Evolutionary conservation across 1,140 invertebrate genomes (phyloP), one percentile per base, ranked within the genome.

Genomic region (Micrasema minimum): DNA sequence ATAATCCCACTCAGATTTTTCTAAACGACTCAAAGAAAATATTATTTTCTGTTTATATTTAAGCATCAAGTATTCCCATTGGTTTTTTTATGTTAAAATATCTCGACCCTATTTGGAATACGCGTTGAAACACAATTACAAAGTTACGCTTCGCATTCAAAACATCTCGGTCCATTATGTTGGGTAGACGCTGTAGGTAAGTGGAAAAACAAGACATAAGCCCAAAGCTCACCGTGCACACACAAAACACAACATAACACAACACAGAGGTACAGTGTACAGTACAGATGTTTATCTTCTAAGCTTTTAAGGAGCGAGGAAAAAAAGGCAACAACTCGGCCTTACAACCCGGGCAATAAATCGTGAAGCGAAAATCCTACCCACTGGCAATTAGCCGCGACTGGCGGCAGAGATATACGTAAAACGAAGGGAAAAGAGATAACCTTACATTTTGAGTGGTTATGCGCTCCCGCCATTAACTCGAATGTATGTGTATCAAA

Each of bases 321-420:
- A 37, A 50, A 72, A 67, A 69, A 64, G 23, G 62, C 43, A 67
- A 65, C 57, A 53, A 66, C 67, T 41, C 38, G 37, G 57, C 31
- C 55, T 20, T 62, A 62, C 67, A 62, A 64, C 35, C 66, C 57
- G 46, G 61, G 69, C 69, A 69, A 75, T 75, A 75, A 75, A 75
- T 75, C 69, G 57, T 66, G 16, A 45, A 72, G 69, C 69, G 70
- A 75, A 75, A 75, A 75, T 75, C 73, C 73, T 66, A 69, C 69
- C 73, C 67, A 64, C 66, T 23, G 73, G 73, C 73, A 75, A 75
- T 75, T 75, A 75, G 73, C 59, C 59, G 66, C 66, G 66, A 75
- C 65, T 53, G 55, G 55, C 48, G 68, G 68, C 26, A 26, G 50
- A 41, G 41, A 31, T 31, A 12, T 23, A 35, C 14, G n/a, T n/a